Conservation (phyloP, 2,113 vertebrate species). For the Calidris pygmaea region DNA sequence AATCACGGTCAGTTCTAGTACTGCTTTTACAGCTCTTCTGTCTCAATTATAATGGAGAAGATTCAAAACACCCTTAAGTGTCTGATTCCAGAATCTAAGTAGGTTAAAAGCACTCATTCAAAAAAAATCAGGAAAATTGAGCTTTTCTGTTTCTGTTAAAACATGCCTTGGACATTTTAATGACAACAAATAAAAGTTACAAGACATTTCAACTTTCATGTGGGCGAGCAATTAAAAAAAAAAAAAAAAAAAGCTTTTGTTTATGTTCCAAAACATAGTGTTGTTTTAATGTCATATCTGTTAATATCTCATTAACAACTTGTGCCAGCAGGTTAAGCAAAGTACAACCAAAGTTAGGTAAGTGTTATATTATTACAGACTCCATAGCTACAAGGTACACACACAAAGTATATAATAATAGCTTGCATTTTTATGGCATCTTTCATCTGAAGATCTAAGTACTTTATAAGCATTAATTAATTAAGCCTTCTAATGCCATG, state of each 20-base stretch:
- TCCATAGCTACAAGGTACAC: constrained; percentile 8
- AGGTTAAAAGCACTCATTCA: not conserved
- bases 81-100: not conserved
- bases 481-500: not conserved
- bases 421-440: constrained; percentile 8
- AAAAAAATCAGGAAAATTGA: not conserved
- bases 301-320: constrained; percentile 45
- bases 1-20: not conserved
- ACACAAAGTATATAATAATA: not conserved
- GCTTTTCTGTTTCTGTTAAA: constrained; percentile 33
- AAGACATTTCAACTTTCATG: constrained; percentile 17
- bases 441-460: constrained; percentile 39
- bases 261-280: constrained; percentile 16
- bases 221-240: not conserved
- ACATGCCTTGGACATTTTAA: constrained; percentile 10
- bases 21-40: not conserved
- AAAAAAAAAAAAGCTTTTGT: not conserved
- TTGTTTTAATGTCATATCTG: constrained; percentile 13
- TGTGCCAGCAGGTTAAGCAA: constrained; percentile 38
- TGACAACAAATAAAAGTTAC: constrained; percentile 4
- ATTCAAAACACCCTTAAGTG: constrained; percentile 1
- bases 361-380: not conserved
- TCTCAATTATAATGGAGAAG: not conserved
- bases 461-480: constrained; percentile 26
- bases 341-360: constrained; percentile 17